A percentile compares a stretch with the other conserved stretches of the same genome.
These are phyloP conservation scores for Colletes gigas DNA, from an alignment of 1,140 invertebrate genomes.

Conservation along the genomic window DNA sequence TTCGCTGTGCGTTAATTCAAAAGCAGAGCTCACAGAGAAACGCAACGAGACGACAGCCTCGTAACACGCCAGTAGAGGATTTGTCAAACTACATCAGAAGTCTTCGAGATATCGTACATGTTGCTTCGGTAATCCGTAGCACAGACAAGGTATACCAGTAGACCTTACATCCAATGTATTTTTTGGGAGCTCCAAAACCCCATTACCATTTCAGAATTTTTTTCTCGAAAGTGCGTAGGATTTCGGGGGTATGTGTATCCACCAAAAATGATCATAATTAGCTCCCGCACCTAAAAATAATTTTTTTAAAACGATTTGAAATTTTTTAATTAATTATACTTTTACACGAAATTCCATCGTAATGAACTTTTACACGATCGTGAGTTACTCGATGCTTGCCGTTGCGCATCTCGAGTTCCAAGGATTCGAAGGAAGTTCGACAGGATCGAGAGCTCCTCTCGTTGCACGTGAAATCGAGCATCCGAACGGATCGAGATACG, in stretches of 20 bases:
- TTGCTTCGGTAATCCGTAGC: too few species aligned
- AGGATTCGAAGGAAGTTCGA: background rate
- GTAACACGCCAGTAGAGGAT: background rate
- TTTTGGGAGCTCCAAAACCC: too few species aligned
- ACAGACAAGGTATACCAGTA: too few species aligned
- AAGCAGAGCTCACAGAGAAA: background rate
- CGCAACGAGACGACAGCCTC: background rate
- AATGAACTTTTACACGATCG: background rate
- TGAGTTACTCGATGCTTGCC: background rate
- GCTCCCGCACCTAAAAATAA: too few species aligned
- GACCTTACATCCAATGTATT: too few species aligned
- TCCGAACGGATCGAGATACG: background rate
- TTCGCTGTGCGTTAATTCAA: background rate
- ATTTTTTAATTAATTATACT: too few species aligned
- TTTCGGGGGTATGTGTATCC: too few species aligned
- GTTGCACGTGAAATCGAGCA: conserved; percentile 9
- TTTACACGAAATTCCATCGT: background rate
- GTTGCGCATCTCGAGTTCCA: background rate
- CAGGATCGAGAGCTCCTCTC: conserved; percentile 12
- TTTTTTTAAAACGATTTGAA: too few species aligned
- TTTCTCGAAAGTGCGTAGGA: too few species aligned
- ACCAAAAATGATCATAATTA: too few species aligned
- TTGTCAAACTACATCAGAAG: background rate
- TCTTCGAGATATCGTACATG: background rate
- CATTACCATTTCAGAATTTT: too few species aligned